Percentiles rank a stretch among this genome's conserved stretches.
These are phyloP conservation scores for Cerastis rubricosa DNA, from an alignment of 2,888 invertebrate genomes.

Conservation along the genomic window DNA sequence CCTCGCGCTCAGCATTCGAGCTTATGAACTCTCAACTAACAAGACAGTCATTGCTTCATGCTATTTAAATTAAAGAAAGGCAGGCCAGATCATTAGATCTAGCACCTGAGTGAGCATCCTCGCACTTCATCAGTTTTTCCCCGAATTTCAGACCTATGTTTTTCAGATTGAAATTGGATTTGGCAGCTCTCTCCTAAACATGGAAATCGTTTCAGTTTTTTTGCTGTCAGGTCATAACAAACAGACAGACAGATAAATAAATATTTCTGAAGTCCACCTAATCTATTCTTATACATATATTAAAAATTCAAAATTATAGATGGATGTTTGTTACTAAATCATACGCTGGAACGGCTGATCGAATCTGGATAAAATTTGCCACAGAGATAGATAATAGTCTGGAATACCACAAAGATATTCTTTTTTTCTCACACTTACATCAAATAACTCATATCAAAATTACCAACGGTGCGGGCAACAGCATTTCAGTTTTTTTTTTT, in stretches of 20 bases:
- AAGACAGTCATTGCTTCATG: background rate
- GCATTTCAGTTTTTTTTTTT: too few relatives aligned
- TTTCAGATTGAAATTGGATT: background rate
- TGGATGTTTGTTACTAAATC: too few relatives aligned
- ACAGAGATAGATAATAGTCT: too few relatives aligned
- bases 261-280: slow-evolving; percentile 2
- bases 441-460: too few relatives aligned
- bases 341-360: too few relatives aligned
- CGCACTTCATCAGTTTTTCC: background rate
- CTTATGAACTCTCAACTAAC: background rate
- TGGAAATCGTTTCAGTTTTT: slow-evolving; percentile 11
- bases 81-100: slow-evolving; percentile 10
- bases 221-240: slow-evolving; percentile 20
- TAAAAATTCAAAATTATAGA: too few relatives aligned
- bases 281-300: too few relatives aligned
- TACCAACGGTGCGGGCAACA: too few relatives aligned
- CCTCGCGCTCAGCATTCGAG: too few relatives aligned
- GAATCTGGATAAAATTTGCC: too few relatives aligned
- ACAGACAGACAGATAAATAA: slow-evolving; percentile 25
- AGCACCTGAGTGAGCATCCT: background rate
- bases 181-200: background rate
- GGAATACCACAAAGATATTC: too few relatives aligned
- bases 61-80: slow-evolving; percentile 2
- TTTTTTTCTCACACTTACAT: too few relatives aligned
- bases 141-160: background rate